These are phyloP conservation scores for Cremastobaeus sp. DNA, from an alignment of 2,888 invertebrate species.

Conservation along the genomic window DNA sequence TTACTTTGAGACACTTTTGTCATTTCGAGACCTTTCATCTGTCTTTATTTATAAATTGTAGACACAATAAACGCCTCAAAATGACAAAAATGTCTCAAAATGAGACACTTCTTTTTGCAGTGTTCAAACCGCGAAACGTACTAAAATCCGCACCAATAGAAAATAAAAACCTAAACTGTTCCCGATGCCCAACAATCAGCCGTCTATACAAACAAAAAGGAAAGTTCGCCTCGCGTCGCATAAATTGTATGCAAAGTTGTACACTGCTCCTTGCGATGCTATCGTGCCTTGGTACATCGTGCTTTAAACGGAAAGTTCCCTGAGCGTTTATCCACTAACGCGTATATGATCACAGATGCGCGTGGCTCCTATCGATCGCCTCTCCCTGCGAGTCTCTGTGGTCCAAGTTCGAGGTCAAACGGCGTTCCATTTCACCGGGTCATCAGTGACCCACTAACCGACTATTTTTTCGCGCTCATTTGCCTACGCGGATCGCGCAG, in stretches of 20 bases:
- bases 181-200: neutral
- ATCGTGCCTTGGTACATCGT: constrained; percentile 40
- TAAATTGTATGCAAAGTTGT: constrained; percentile 28
- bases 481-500: no score
- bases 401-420: constrained; percentile 75
- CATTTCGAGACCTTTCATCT: no score
- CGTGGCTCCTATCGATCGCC: constrained; percentile 73
- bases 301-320: constrained; percentile 51
- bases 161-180: no score
- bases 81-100: no score
- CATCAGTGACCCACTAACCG: constrained; percentile 42
- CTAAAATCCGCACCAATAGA: no score
- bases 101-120: no score
- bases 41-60: no score
- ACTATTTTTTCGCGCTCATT: constrained; percentile 16
- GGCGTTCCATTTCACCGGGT: constrained; percentile 45
- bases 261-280: constrained; percentile 16
- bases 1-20: no score
- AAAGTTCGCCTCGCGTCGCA: constrained; percentile 14
- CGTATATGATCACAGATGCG: constrained; percentile 69
- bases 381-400: constrained; percentile 60
- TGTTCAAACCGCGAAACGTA: no score
- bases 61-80: no score
- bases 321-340: constrained; percentile 66
- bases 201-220: constrained; percentile 1